Base-by-base conservation (phyloP, 2,113 vertebrate genomes). In the Amia ocellicauda region DNA sequence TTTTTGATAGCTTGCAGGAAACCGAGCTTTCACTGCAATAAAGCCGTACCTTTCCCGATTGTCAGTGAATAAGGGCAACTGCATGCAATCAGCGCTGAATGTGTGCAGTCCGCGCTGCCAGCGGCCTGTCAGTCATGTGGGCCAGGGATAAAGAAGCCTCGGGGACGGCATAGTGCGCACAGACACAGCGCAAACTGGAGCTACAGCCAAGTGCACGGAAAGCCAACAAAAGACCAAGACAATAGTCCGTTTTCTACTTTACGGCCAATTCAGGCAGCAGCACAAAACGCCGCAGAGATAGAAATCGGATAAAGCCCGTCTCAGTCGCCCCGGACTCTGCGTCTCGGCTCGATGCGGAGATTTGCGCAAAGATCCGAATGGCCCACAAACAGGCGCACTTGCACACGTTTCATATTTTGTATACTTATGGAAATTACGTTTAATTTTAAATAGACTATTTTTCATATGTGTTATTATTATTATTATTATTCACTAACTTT, bases 121-220 rank as follows among this genome's bases (percentile, higher is more conserved):
- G 85, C 78, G 82, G 79, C 84, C 89, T 88, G 92, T 86, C 93
- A 92, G 82, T 93, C 91, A 92, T 58, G 7, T 59, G 58, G 69
- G 67, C 65, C 56, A 77, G 28, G 63, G 64, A 81, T 61, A 85
- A 86, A 80, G 65, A n/a, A 64, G 56, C 71, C 80, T 74, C 19
- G 9, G 75, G 71, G 77, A 70, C 68, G 74, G 69, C 68, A 74
- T 66, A 61, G 64, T 5, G 68, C 55, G 75, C 84, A 75, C 58
- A 60, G 66, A 64, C 66, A 0, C 26, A 69, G 61, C 64, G 64
- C 61, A 67, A 80, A 67, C 69, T 64, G 71, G 67, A 69, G 67
- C 65, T 62, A 42, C 67, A 73, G 83, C 85, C 89, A 88, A 86
- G 84, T 89, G 89, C 81, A 83, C 60, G 60, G 69, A 72, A 72